Base-by-base conservation (phyloP, 1,140 invertebrate genomes). In the Papilio xuthus region DNA sequence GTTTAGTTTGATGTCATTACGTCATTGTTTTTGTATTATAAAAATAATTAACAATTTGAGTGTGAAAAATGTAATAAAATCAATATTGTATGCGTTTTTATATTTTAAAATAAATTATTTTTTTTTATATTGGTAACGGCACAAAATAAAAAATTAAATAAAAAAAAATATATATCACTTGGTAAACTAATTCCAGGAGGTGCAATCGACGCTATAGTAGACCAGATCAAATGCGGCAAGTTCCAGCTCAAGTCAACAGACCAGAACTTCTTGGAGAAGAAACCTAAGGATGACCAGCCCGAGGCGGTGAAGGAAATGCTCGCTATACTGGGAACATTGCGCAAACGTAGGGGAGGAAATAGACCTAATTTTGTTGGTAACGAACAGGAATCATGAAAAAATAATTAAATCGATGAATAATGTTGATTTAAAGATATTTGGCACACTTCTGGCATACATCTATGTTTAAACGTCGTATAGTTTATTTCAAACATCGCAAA, bases 221-320 rank as follows among this genome's bases (percentile, higher is more conserved):
- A 96, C 87, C 95, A 96, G 88, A 96, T 97, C 28, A 97, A 97
- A 93, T 96, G 96, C 15, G 96, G 96, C n/a, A 95, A 95, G 78
- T 97, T 97, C 88, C 96, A 96, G 0, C 88, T 97, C 12, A 96
- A 96, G 83, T 95, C 96, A 9, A 95, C 95, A 0, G 96, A 96
- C 69, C 95, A 90, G 74, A 93, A 92, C 69, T 92, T 94, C 78
- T 84, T 94, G 42, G 95, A 96, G 83, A 94, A 95, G 80, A 95
- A 95, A 75, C 95, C 94, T 71, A 94, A 94, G 50, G 94, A 95
- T 70, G 95, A 96, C 78, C 95, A 95, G 77, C 95, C 96, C 0
- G 95, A 96, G 23, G 96, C 96, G 4, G 95, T 97, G 2, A 95
- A 95, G 78, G 96, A 97, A 87, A 96, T 97, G 95, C 93, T 96